Evolutionary conservation across 2,888 invertebrate species (phyloP).

Genomic region (Agonopterix heracliana): DNA sequence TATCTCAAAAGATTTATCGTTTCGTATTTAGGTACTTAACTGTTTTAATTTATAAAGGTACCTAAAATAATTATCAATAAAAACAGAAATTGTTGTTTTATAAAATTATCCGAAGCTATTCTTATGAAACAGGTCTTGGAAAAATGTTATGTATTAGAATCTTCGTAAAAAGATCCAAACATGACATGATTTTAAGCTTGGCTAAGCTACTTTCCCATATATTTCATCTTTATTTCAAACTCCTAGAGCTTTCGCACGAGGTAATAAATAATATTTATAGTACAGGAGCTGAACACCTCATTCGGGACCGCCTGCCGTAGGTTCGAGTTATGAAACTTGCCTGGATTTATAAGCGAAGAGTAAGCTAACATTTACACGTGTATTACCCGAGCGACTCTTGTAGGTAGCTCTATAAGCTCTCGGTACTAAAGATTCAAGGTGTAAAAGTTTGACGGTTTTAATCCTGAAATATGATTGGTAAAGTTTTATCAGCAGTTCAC

Average conservation of each 20-base stretch:
- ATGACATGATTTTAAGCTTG: conserved; percentile 11
- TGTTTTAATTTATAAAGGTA: too few species aligned
- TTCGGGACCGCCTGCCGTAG: conserved; percentile 28
- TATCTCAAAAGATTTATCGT: too few species aligned
- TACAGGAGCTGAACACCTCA: conserved; percentile 40
- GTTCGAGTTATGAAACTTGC: conserved; percentile 41
- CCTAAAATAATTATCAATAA: too few species aligned
- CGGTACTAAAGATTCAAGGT: neutral
- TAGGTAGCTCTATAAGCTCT: neutral
- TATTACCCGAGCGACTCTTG: conserved; percentile 31
- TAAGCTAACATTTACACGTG: conserved; percentile 29
- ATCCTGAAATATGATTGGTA: too few species aligned
- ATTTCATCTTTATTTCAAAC: conserved; percentile 29
- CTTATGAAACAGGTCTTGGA: too few species aligned
- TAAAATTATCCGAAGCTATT: too few species aligned
- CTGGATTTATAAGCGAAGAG: conserved; percentile 40
- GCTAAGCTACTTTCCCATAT: conserved; percentile 12
- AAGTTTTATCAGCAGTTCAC: neutral
- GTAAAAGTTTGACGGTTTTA: too few species aligned
- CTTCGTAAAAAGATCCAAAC: too few species aligned
- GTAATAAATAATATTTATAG: conserved; percentile 52
- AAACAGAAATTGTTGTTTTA: too few species aligned
- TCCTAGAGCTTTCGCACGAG: conserved; percentile 25
- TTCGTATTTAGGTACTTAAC: too few species aligned
- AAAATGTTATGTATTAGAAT: too few species aligned